Conservation (phyloP, 2,888 invertebrate genomes). For the Cerastis rubricosa region DNA sequence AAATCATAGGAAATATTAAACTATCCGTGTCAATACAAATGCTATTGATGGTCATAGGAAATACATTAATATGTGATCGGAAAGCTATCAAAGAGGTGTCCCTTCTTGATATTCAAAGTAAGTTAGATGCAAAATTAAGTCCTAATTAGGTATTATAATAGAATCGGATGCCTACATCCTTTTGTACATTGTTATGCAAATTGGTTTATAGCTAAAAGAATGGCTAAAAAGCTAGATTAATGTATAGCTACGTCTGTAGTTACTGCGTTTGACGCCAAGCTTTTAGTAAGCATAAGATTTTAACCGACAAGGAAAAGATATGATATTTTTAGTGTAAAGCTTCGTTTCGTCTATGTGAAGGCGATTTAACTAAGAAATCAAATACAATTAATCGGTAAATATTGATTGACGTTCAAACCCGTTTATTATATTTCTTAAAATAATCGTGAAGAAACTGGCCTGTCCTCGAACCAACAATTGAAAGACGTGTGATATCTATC, state of each 20-base stretch:
- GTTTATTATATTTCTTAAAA: not conserved
- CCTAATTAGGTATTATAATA: slow-evolving; percentile 61
- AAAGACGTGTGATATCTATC: too few species aligned
- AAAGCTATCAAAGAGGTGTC: slow-evolving; percentile 26
- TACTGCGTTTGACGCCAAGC: not conserved
- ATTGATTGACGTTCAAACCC: not conserved
- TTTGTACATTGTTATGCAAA: slow-evolving; percentile 60
- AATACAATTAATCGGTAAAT: not conserved
- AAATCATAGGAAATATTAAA: slow-evolving; percentile 38
- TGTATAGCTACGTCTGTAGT: not conserved
- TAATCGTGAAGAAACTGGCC: too few species aligned
- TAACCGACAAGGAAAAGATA: too few species aligned
- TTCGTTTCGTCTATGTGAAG: not conserved
- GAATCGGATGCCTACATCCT: slow-evolving; percentile 58
- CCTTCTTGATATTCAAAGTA: slow-evolving; percentile 44
- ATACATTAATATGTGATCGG: slow-evolving; percentile 41
- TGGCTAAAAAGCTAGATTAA: slow-evolving; percentile 21
- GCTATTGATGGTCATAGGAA: slow-evolving; percentile 23
- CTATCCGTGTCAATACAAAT: slow-evolving; percentile 20
- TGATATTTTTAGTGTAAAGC: too few species aligned
- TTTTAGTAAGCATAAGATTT: not conserved
- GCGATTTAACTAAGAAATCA: too few species aligned
- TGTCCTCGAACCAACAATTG: too few species aligned
- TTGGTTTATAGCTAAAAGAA: slow-evolving; percentile 35
- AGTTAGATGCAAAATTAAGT: slow-evolving; percentile 49